Evolutionary conservation across 53 echinoderm and acorn worm genomes (phyloP), one percentile per base, ranked within the genome.

Genomic region (Patiria pectinifera): DNA sequence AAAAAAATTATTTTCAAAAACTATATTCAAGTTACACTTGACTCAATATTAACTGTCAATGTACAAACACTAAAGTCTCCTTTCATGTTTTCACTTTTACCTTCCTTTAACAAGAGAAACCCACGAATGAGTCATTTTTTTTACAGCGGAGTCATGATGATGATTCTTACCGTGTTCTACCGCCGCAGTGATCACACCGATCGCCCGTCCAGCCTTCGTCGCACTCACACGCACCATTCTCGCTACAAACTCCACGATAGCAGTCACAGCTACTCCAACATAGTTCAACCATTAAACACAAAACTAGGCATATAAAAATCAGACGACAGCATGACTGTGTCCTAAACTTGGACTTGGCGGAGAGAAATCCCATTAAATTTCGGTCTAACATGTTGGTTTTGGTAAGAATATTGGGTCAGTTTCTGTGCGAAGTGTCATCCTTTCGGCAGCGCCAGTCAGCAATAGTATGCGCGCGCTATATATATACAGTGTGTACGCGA

Each of bases 331-430:
- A 79, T 75, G 46, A n/a, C 91, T 80, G 77, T 83, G 83, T 83
- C 89, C 96, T 96, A 83, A 94, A 96, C 87, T 96, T 96, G 49
- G 94, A 96, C 82, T 96, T 96, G 76, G 94, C 94, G 82, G 93
- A 93, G 62, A 93, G 82, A 71, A 96, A 96, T 62, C 90, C 92
- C 24, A 94, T 62, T 47, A 87, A 82, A 82, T 66, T 76, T 70
- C 24, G 66, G 85, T 94, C 94, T 84, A 85, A 80, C 92, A 94
- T 94, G 86, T 60, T 88, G 58, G 45, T 62, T 89, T 89, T 66
- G 43, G 76, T 48, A 11, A 46, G 48, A 81, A 80, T 66, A 46
- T 24, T 44, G 66, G 10, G 80, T 45, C 69, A 47, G 10, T 80
- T 47, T 59, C 45, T 2, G 4, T 24, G 2, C 49, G 3, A 9